Base-by-base conservation (phyloP, 2,113 vertebrate genomes). In the Tupaia chinensis region DNA sequence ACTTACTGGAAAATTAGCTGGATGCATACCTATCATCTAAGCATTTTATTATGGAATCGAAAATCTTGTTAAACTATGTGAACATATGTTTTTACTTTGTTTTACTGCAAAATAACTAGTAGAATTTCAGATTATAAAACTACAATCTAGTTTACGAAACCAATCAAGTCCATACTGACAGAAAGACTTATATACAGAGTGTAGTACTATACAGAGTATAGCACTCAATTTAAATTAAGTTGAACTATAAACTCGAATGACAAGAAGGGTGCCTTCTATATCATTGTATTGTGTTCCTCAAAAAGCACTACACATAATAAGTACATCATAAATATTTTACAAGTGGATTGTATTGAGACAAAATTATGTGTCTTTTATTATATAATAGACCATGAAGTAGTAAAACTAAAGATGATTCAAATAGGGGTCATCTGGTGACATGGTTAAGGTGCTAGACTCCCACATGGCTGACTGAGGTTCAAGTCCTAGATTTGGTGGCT, bases 41-140 rank as follows among this genome's bases (percentile, higher is more conserved):
- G 63, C 66, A 76, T 83, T 85, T 95, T 91, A 76, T 60, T 73
- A 16, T 65, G 60, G 1, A 91, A 72, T 60, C 87, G 34, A 76
- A 94, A 96, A 76, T 87, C 17, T 29, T 70, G 65, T 60, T 73
- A 79, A 79, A 80, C 44, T 88, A 56, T 81, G 53, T 80, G 10
- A 4, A 16, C 1, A 34, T 7, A 32, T 58, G 2, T 34, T 92
- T 76, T 20, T 72, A 58, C 7, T 87, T 73, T 58, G 5, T 27
- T 84, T 81, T 68, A 85, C 1, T 82, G 7, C 13, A 94, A 93
- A 76, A 15, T 78, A 19, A 44, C 58, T 10, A 81, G 3, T 68
- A 25, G 17, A 72, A 68, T 12, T 72, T 78, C 44, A 93, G 56
- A 84, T 89, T 93, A 60, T 5, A 32, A 85, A 95, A 82, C 5